Percentiles rank a stretch among this genome's conserved stretches.
phyloP scores from a whole-genome alignment of 2,113 vertebrate genomes.

The Seriola dumerili region DNA sequence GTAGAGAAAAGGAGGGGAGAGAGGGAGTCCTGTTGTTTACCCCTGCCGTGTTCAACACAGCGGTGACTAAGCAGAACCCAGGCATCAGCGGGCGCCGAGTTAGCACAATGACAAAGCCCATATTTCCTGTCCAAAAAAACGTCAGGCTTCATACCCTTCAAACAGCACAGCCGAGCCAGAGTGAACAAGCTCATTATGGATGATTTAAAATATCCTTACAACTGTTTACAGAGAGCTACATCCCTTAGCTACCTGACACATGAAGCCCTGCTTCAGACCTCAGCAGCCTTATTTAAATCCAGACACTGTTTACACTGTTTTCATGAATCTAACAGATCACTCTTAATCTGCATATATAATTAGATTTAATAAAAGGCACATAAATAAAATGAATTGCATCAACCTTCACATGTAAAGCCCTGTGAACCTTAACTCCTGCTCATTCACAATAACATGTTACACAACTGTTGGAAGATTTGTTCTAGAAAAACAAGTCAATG shows the following conservation, averaged over 20 bases:
- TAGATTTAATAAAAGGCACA: background rate
- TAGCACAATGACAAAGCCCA: slow-evolving; percentile 53
- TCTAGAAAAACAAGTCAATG: background rate
- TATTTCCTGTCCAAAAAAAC: slow-evolving; percentile 37
- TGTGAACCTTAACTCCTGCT: background rate
- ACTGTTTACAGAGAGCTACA: slow-evolving; percentile 1
- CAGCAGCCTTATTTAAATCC: slow-evolving; percentile 17
- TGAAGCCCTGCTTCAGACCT: background rate
- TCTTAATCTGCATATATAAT: background rate
- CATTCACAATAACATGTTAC: too few relatives aligned
- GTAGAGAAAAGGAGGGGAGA: slow-evolving; percentile 3
- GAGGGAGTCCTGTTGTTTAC: slow-evolving; percentile 33
- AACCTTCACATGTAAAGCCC: background rate
- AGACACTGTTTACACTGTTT: background rate
- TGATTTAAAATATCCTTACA: slow-evolving; percentile 28
- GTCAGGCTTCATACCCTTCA: slow-evolving; percentile 40
- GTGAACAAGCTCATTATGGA: slow-evolving; percentile 31
- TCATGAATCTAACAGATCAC: background rate
- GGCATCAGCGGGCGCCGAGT: slow-evolving; percentile 44
- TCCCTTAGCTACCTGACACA: slow-evolving; percentile 30
- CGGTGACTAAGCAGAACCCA: slow-evolving; percentile 61
- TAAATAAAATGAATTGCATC: background rate
- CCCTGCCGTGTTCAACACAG: slow-evolving; percentile 32
- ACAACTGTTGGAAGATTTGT: background rate
- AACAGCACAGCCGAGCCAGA: background rate